Evolutionary conservation across 2,888 invertebrate species (phyloP).

Genomic region (Tinea semifulvella): DNA sequence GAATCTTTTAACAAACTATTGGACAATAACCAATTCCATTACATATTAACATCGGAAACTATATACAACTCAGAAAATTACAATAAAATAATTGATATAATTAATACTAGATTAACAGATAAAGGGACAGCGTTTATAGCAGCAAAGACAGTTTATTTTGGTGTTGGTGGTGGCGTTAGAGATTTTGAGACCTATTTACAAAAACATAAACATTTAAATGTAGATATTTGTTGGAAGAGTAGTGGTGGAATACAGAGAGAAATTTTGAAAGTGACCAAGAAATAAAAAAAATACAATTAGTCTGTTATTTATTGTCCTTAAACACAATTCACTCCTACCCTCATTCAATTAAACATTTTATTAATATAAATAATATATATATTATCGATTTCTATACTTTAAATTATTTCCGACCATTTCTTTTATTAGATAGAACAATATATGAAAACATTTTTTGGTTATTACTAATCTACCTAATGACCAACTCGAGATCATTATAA

Average conservation of each 20-base stretch:
- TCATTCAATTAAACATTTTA: too few relatives aligned
- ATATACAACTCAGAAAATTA: slow-evolving; percentile 88
- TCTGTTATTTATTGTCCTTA: slow-evolving; percentile 10
- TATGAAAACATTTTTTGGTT: too few relatives aligned
- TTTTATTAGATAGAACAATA: too few relatives aligned
- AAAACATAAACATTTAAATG: slow-evolving; percentile 60
- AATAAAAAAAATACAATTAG: slow-evolving; percentile 15
- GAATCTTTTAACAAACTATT: slow-evolving; percentile 58
- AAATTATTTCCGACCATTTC: too few relatives aligned
- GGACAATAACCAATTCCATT: slow-evolving; percentile 70
- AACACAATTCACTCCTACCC: neutral
- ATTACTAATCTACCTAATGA: too few relatives aligned
- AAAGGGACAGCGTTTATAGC: slow-evolving; percentile 78
- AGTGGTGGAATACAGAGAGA: slow-evolving; percentile 70
- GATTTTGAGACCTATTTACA: slow-evolving; percentile 75
- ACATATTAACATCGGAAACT: slow-evolving; percentile 92
- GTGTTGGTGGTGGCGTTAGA: slow-evolving; percentile 87
- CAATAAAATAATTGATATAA: slow-evolving; percentile 74
- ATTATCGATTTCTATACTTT: too few relatives aligned
- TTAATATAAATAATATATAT: too few relatives aligned
- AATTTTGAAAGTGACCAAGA: slow-evolving; percentile 63
- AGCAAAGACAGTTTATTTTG: slow-evolving; percentile 94
- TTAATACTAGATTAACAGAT: slow-evolving; percentile 68
- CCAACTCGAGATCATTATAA: too few relatives aligned
- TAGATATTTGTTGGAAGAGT: slow-evolving; percentile 71